Evolutionary conservation across 2,113 vertebrate genomes (phyloP).

Genomic region (Myiozetetes cayanensis): DNA sequence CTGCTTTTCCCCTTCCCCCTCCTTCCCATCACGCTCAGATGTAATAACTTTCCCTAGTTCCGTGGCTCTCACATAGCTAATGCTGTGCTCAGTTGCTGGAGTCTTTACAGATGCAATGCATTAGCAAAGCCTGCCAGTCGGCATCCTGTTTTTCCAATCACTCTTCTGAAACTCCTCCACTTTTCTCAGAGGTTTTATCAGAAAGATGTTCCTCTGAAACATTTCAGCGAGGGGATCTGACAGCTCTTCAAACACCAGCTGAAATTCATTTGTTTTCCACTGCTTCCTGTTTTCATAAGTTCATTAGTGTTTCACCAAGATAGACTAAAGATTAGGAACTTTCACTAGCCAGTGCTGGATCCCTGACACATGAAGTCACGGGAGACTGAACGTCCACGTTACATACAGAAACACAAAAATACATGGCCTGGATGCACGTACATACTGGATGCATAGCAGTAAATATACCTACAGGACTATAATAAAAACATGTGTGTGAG

Average conservation of each 20-base stretch:
- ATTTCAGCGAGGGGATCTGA: constrained; percentile 69
- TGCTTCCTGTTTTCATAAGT: constrained; percentile 73
- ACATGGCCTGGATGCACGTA: neutral
- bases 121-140: constrained; percentile 65
- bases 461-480: neutral
- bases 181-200: constrained; percentile 81
- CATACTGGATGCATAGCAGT: neutral
- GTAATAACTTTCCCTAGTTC: constrained; percentile 57
- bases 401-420: neutral
- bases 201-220: constrained; percentile 69
- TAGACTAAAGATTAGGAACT: constrained; percentile 55
- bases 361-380: neutral
- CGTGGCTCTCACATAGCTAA: constrained; percentile 31
- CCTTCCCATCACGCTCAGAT: constrained; percentile 39
- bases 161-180: constrained; percentile 76
- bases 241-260: constrained; percentile 77
- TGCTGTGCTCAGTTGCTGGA: constrained; percentile 25
- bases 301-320: constrained; percentile 65
- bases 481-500: neutral
- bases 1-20: constrained; percentile 26
- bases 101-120: constrained; percentile 58
- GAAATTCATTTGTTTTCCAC: constrained; percentile 75
- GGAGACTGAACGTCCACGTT: neutral
- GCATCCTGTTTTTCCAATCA: constrained; percentile 77
- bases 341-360: neutral